Evolutionary conservation across 2,113 vertebrate species (phyloP).

Genomic region (Rhinolophus ferrumequinum): DNA sequence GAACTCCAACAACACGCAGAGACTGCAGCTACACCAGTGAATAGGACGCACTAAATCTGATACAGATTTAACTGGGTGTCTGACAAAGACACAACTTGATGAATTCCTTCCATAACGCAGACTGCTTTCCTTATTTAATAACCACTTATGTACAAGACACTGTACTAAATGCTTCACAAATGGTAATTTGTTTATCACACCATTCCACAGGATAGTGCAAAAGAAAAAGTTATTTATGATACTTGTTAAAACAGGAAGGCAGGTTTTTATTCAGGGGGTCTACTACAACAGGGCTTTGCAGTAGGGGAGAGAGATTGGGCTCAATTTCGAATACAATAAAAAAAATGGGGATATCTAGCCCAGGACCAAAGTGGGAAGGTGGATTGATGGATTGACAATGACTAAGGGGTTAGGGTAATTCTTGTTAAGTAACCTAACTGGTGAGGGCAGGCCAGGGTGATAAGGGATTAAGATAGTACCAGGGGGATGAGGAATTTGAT

Average conservation of each 20-base stretch:
- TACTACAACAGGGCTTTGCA: not conserved
- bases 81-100: not conserved
- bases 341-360: not conserved
- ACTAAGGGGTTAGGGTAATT: not conserved
- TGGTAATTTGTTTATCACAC: not conserved
- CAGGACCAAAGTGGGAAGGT: not conserved
- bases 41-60: not conserved
- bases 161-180: not conserved
- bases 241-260: not conserved
- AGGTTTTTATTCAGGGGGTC: not conserved
- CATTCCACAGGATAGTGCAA: too few relatives aligned
- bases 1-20: not conserved
- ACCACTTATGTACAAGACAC: not conserved
- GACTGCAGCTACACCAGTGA: accelerated
- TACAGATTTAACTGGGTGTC: not conserved
- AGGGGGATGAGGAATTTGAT: not conserved
- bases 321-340: not conserved
- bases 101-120: not conserved
- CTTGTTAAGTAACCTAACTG: not conserved
- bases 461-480: not conserved
- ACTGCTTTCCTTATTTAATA: not conserved
- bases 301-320: not conserved
- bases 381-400: not conserved
- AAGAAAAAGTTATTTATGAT: not conserved
- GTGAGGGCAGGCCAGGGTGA: not conserved